Evolutionary conservation across 2,888 invertebrate genomes (phyloP), one percentile per base, ranked within the genome.

Genomic region (Drosophila melanosoma): DNA sequence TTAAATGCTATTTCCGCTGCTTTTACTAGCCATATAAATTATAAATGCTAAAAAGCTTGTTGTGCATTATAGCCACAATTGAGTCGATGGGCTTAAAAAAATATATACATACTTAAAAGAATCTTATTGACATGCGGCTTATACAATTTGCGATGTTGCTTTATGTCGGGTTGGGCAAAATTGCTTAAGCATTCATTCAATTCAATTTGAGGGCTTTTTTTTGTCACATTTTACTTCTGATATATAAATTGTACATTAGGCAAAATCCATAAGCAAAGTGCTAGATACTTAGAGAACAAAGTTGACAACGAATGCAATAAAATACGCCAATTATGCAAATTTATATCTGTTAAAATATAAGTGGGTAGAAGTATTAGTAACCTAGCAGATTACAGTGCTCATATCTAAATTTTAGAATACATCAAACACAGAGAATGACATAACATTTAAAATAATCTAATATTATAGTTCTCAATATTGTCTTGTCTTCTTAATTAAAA

Each of bases 1-100:
- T 23, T 36, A 26, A 15, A 3, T 26, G 29, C 35, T 26, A 20
- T 20, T 12, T 26, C 20, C 12, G 53, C 36, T 53, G 60, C 64
- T 76, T 60, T 85, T 72, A 85, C 56, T 56, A 57, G 33, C 26
- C 48, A 69, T 76, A 75, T 84, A 79, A 84, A 82, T 87, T 76
- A 81, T 81, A 63, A 74, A 78, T 61, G 72, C 51, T 17, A 1
- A 58, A 40, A 57, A 49, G 42, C 58, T 29, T 59, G 51, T 5
- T 38, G 23, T 58, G 72, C 52, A 53, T 67, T 57, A 60, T 35
- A 60, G 35, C 51, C 54, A n/a, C 23, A 36, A n/a, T 23, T 38
- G 29, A 33, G 33, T 26, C 33, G 15, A 3, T 17, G 32, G 32
- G 29, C 23, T 56, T 15, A 54, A 6, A 45, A 23, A 45, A 45